A percentile compares a stretch with the other conserved stretches of the same genome.
Conservation (phyloP, 2,113 vertebrate genomes). For the Pterocles orientalis region DNA sequence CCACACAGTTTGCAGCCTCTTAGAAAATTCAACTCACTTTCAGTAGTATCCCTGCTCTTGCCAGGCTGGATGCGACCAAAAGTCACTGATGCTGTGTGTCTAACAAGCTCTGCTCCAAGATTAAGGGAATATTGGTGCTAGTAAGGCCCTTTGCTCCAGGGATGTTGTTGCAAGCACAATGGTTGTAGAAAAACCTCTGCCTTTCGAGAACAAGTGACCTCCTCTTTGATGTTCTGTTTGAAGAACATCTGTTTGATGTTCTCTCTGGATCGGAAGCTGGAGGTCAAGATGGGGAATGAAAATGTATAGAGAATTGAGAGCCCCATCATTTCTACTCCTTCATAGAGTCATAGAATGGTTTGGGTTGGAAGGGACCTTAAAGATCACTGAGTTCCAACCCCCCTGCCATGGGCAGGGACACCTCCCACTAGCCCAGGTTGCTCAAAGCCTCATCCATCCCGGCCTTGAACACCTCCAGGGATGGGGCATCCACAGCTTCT, state of each 20-base stretch:
- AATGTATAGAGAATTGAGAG: not conserved
- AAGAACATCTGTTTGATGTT: too few species aligned
- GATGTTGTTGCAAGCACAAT: not conserved
- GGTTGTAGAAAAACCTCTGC: not conserved
- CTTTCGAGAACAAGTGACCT: not conserved
- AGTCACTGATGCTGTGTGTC: accelerated
- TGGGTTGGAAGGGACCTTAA: too few species aligned
- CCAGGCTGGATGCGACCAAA: not conserved
- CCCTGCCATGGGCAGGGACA: too few species aligned
- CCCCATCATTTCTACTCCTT: not conserved
- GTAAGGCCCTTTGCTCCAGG: not conserved
- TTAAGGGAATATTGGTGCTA: too few species aligned
- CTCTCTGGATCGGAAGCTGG: not conserved
- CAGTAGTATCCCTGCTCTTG: not conserved
- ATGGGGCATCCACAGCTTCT: too few species aligned
- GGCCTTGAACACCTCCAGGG: too few species aligned
- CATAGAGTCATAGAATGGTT: too few species aligned
- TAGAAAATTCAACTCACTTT: not conserved
- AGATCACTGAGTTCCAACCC: too few species aligned
- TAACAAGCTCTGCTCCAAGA: not conserved
- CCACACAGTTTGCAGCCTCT: not conserved
- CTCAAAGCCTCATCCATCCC: too few species aligned
- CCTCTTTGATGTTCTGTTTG: not conserved
- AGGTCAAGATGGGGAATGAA: not conserved
- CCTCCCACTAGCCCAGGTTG: too few species aligned